phyloP scores from a whole-genome alignment of 2,888 invertebrate species.

The Callinectes sapidus region DNA sequence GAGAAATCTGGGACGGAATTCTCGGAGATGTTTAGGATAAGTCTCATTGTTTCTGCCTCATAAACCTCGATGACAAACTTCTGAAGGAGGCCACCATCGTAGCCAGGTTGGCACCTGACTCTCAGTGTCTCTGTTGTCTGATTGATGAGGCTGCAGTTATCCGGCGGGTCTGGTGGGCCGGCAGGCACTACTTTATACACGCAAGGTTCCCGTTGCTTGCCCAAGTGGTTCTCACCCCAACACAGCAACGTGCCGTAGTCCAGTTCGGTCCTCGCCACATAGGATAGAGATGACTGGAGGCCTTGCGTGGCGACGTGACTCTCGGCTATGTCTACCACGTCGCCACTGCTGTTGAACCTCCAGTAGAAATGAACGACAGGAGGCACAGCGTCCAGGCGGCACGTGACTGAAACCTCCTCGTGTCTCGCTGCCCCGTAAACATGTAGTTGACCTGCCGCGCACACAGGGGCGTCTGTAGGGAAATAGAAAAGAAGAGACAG shows the following conservation, averaged over 20 bases:
- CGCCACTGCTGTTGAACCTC: conserved; percentile 72
- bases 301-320: conserved; percentile 64
- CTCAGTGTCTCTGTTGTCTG: conserved; percentile 66
- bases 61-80: conserved; percentile 67
- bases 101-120: conserved; percentile 65
- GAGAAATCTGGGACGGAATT: conserved; percentile 63
- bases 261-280: conserved; percentile 66
- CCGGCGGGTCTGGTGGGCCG: conserved; percentile 67
- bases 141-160: conserved; percentile 67
- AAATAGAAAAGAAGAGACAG: neutral
- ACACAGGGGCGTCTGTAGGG: conserved; percentile 69
- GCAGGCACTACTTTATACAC: conserved; percentile 90
- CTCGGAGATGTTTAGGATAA: conserved; percentile 66
- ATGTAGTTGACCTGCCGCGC: conserved; percentile 65
- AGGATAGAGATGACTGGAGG: conserved; percentile 61
- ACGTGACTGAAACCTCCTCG: conserved; percentile 69
- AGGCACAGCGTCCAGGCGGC: conserved; percentile 72
- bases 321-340: conserved; percentile 69
- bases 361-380: conserved; percentile 69
- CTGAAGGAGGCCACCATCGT: conserved; percentile 70
- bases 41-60: conserved; percentile 53
- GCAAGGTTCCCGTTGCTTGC: conserved; percentile 89
- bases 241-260: conserved; percentile 93
- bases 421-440: conserved; percentile 71
- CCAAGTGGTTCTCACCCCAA: conserved; percentile 89